Percentiles rank a stretch among this genome's conserved stretches.
These are phyloP conservation scores for Naso thynnoides DNA, from an alignment of 2,797 vertebrate genomes.

Conservation along the genomic window DNA sequence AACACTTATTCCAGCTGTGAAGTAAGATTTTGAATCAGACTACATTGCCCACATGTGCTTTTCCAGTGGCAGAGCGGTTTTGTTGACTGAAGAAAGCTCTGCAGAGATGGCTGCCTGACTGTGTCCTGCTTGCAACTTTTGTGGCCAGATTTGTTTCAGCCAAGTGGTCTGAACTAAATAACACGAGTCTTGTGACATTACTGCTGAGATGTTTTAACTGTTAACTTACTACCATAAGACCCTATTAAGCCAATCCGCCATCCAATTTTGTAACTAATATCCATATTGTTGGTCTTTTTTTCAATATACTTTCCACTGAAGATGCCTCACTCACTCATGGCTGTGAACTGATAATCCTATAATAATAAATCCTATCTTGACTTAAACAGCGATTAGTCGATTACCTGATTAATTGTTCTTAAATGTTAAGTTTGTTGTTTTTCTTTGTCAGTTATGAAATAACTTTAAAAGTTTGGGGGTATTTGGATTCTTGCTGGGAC, in stretches of 20 bases:
- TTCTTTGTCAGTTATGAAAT: no score
- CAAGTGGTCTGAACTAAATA: background rate
- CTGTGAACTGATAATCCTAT: background rate
- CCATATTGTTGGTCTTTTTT: background rate
- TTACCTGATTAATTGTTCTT: no score
- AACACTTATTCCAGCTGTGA: background rate
- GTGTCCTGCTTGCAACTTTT: background rate
- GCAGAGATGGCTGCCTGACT: background rate
- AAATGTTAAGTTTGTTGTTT: no score
- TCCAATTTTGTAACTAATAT: background rate
- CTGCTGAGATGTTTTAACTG: background rate
- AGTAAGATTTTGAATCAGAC: background rate
- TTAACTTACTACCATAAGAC: conserved; percentile 5
- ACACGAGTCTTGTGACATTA: background rate
- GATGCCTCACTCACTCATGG: background rate
- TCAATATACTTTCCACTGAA: background rate
- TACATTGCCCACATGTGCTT: background rate
- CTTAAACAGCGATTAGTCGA: no score
- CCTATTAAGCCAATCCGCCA: conserved; percentile 11
- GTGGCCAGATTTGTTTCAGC: conserved; percentile 21
- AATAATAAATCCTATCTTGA: background rate
- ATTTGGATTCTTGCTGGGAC: no score
- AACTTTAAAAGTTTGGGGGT: no score
- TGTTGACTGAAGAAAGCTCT: conserved; percentile 2
- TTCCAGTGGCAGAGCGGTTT: conserved; percentile 1